Conservation (phyloP, 2,888 invertebrate species). For the Sminthurinus aureus region DNA sequence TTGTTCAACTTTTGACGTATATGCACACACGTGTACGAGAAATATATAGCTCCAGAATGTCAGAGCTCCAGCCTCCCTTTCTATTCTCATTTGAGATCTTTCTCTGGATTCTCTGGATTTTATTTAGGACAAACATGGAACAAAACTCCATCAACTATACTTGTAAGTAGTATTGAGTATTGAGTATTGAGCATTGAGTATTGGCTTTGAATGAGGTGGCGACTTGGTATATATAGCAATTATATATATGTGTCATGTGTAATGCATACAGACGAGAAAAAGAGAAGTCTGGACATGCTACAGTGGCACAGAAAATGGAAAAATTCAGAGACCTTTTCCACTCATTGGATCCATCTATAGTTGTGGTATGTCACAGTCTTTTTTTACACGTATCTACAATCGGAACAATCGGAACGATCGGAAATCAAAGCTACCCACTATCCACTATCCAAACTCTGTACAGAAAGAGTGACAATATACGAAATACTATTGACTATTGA, state of each 20-base stretch:
- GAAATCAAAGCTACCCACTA: not conserved
- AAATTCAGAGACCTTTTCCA: slow-evolving; percentile 28
- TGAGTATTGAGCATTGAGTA: too few species aligned
- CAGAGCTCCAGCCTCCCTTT: not conserved
- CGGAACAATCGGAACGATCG: not conserved
- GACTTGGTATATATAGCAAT: not conserved
- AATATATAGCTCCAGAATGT: too few species aligned
- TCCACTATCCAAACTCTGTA: not conserved
- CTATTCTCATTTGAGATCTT: not conserved
- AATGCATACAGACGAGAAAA: not conserved
- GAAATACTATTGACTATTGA: not conserved
- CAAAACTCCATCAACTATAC: not conserved
- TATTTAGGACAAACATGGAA: not conserved
- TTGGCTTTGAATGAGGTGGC: too few species aligned
- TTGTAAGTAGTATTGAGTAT: not conserved
- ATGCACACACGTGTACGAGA: not conserved
- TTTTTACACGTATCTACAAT: not conserved
- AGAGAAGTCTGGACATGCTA: slow-evolving; percentile 4
- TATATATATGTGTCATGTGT: not conserved
- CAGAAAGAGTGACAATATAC: not conserved
- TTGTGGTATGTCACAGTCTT: not conserved
- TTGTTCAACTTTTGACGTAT: slow-evolving; percentile 10
- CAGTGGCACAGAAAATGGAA: slow-evolving; percentile 17
- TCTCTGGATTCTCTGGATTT: not conserved
- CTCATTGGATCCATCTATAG: not conserved